Evolutionary conservation across 2,888 invertebrate species (phyloP).

Genomic region (Acrobasis repandana): DNA sequence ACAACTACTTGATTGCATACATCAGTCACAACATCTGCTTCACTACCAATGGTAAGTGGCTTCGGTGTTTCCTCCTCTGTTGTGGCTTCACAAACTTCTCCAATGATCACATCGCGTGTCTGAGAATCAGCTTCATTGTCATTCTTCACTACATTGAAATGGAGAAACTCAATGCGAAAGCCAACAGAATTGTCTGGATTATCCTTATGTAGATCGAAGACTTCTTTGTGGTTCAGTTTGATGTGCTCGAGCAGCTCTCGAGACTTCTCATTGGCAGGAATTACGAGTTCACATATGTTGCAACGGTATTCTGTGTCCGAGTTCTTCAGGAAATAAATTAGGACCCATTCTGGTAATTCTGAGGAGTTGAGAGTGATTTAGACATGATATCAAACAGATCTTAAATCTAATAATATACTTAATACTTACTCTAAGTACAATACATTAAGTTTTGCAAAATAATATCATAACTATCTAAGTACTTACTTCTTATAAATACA

Average conservation of each 20-base stretch:
- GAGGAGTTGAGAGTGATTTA: slow-evolving; percentile 6
- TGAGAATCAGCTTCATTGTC: slow-evolving; percentile 48
- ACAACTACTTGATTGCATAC: slow-evolving; percentile 18
- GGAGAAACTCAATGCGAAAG: slow-evolving; percentile 70
- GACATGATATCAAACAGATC: neutral
- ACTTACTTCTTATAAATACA: too few relatives aligned
- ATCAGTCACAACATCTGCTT: slow-evolving; percentile 14
- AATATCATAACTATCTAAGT: too few relatives aligned
- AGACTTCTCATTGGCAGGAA: slow-evolving; percentile 50
- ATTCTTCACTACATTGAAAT: slow-evolving; percentile 61
- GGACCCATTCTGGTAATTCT: slow-evolving; percentile 64
- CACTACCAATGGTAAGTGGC: slow-evolving; percentile 8
- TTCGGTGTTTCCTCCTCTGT: slow-evolving; percentile 37
- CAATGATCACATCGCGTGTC: slow-evolving; percentile 54
- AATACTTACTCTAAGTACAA: too few relatives aligned
- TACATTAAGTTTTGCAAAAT: too few relatives aligned
- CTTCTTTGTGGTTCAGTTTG: slow-evolving; percentile 55
- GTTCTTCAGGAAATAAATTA: slow-evolving; percentile 59
- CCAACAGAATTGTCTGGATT: slow-evolving; percentile 62
- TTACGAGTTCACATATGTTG: slow-evolving; percentile 58
- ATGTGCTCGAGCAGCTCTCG: slow-evolving; percentile 55
- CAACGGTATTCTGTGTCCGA: slow-evolving; percentile 50
- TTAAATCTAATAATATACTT: neutral
- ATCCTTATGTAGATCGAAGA: slow-evolving; percentile 68
- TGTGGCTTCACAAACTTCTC: slow-evolving; percentile 56